These are phyloP conservation scores for Henricia sp. DNA, from an alignment of 53 echinoderm and acorn worm species.

Conservation along the genomic window DNA sequence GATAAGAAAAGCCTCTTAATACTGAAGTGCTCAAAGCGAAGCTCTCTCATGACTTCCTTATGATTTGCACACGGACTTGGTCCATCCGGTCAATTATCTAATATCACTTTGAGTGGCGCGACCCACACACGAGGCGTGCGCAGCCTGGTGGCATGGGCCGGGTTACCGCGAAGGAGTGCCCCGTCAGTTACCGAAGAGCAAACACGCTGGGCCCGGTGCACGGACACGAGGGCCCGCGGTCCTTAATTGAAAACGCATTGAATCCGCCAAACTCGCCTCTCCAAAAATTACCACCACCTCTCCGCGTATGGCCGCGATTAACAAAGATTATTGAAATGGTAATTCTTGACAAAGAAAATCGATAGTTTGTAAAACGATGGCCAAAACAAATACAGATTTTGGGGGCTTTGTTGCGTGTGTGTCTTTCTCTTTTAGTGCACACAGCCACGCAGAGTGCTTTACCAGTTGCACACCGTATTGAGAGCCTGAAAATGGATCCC, in stretches of 20 bases:
- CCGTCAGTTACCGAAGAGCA: conserved; percentile 19
- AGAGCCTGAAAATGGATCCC: conserved; percentile 34
- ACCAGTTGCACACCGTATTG: background rate
- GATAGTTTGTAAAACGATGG: conserved; percentile 62
- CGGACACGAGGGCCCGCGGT: background rate
- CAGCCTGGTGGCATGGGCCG: conserved; percentile 34
- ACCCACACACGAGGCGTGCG: conserved; percentile 23
- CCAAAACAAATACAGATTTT: conserved; percentile 61
- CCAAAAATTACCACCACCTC: background rate
- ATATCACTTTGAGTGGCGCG: conserved; percentile 27
- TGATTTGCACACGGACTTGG: conserved; percentile 49
- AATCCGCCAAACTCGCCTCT: conserved; percentile 18
- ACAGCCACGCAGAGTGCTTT: background rate
- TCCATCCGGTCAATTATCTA: conserved; percentile 52
- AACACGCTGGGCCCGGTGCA: conserved; percentile 42
- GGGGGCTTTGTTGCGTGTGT: background rate
- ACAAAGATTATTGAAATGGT: conserved; percentile 53
- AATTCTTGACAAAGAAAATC: conserved; percentile 59
- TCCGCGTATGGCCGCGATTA: conserved; percentile 4
- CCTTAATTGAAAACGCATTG: conserved; percentile 63
- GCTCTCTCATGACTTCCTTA: conserved; percentile 26
- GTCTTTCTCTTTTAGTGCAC: background rate
- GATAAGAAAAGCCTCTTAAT: too few species aligned
- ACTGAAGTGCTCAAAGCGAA: conserved; percentile 10
- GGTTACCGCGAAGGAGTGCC: background rate